These are phyloP conservation scores for Folsomia candida DNA, from an alignment of 2,888 invertebrate genomes.

Conservation along the genomic window DNA sequence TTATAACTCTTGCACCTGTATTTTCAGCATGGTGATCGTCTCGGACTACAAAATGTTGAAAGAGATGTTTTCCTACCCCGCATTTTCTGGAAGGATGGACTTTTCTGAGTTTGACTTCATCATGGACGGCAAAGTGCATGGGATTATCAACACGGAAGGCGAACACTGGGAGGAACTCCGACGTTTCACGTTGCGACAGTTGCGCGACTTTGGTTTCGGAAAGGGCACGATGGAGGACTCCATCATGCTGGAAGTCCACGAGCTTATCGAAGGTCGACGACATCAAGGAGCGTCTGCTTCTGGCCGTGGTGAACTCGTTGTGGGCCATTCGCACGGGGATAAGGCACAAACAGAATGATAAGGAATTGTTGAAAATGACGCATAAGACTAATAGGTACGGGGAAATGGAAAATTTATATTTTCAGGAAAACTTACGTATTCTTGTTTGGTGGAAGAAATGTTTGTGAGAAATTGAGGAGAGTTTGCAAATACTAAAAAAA, in stretches of 20 bases:
- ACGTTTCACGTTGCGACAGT: slow-evolving; percentile 21
- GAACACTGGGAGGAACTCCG: slow-evolving; percentile 28
- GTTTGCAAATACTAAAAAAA: no score
- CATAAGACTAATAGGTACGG: not conserved
- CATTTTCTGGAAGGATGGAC: not conserved
- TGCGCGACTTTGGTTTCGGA: slow-evolving; percentile 22
- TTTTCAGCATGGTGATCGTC: not conserved
- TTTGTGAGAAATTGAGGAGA: no score
- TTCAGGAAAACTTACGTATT: no score
- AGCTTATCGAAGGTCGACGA: slow-evolving; percentile 3
- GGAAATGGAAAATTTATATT: no score
- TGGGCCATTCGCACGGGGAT: slow-evolving; percentile 33
- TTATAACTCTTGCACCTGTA: no score
- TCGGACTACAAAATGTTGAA: not conserved
- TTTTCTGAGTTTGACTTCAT: not conserved
- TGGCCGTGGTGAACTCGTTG: slow-evolving; percentile 29
- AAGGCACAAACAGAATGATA: slow-evolving; percentile 31
- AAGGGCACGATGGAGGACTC: slow-evolving; percentile 18
- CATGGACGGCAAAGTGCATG: not conserved
- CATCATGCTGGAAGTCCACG: slow-evolving; percentile 26
- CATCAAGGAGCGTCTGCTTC: slow-evolving; percentile 15
- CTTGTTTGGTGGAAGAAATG: no score
- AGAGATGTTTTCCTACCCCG: not conserved
- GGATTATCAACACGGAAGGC: slow-evolving; percentile 13
- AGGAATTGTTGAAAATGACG: slow-evolving; percentile 16